Base-by-base conservation (phyloP, 2,888 invertebrate genomes). In the Phaedon cochleariae region DNA sequence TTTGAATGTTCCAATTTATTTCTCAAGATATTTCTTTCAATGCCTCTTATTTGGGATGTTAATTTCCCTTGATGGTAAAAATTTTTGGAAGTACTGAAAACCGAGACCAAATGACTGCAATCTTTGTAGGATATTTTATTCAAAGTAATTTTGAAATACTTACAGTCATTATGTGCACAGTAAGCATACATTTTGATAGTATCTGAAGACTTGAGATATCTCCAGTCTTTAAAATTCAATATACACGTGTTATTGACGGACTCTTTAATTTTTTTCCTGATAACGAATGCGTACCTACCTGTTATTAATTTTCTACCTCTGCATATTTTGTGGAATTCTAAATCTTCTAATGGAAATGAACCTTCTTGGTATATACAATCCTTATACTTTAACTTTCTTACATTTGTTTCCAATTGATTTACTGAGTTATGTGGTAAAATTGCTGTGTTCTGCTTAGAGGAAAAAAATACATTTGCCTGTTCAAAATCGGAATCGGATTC, bases 141-240 rank as follows among this genome's bases (percentile, higher is more conserved):
- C 15, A 49, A 12, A 48, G 18, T 18, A 6, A 59, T 15, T 48
- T 48, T 49, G 21, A 59, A 59, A 2, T 7, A 49, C 21, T 59
- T 59, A 46, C 59, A 59, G 12, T n/a, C n/a, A 31, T 26, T 6
- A 15, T 59, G 59, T 9, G 29, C 49, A 10, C 59, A 59, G 34
- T 49, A 59, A n/a, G 48, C 48, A 31, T 51, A 59, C 31, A 59
- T 51, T 26, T 59, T 59, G 10, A 59, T 59, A 1, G 41, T 12
- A 37, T 59, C 51, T 9, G 22, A 22, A 12, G 51, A 51, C 21
- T 51, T 51, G 2, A 22, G 22, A 12, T 51, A 51, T 12, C 51
- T 22, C 26, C 51, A 51, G 51, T 51, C n/a, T 51, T 51, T 52
- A 5, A 52, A 31, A 12, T 52, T 52, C 15, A 52, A 6, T n/a